These are phyloP conservation scores for Philopedon plagiatum DNA, from an alignment of 2,888 invertebrate genomes.

Conservation along the genomic window DNA sequence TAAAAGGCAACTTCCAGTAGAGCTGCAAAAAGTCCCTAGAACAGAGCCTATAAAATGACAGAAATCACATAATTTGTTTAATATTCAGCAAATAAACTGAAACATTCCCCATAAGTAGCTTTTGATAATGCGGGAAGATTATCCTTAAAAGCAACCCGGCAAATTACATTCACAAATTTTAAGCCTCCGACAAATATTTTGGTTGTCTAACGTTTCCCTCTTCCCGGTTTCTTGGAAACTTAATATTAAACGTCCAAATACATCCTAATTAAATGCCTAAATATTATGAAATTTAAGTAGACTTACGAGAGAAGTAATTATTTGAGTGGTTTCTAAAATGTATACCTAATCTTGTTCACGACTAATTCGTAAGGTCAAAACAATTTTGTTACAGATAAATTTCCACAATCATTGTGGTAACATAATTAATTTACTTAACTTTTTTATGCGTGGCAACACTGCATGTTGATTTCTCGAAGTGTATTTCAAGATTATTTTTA, in stretches of 20 bases:
- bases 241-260: conserved; percentile 13
- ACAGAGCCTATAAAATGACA: too few species aligned
- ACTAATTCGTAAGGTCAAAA: not conserved
- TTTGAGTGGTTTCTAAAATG: not conserved
- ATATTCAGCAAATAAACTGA: not conserved
- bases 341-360: not conserved
- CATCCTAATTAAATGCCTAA: conserved; percentile 4
- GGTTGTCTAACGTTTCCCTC: conserved; percentile 11
- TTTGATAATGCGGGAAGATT: conserved; percentile 1
- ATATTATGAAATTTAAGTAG: conserved; percentile 3
- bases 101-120: conserved; percentile 3
- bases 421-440: too few species aligned
- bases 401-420: too few species aligned
- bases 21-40: too few species aligned
- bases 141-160: conserved; percentile 8
- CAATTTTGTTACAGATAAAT: not conserved
- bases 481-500: too few species aligned
- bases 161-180: conserved; percentile 18
- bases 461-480: too few species aligned
- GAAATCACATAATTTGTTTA: too few species aligned
- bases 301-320: not conserved
- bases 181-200: conserved; percentile 17
- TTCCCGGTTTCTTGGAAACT: conserved; percentile 4
- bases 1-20: too few species aligned
- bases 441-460: too few species aligned